Percentiles rank a stretch among this genome's conserved stretches.
Conservation (phyloP, 2,797 vertebrate species). For the Lerista edwardsae region DNA sequence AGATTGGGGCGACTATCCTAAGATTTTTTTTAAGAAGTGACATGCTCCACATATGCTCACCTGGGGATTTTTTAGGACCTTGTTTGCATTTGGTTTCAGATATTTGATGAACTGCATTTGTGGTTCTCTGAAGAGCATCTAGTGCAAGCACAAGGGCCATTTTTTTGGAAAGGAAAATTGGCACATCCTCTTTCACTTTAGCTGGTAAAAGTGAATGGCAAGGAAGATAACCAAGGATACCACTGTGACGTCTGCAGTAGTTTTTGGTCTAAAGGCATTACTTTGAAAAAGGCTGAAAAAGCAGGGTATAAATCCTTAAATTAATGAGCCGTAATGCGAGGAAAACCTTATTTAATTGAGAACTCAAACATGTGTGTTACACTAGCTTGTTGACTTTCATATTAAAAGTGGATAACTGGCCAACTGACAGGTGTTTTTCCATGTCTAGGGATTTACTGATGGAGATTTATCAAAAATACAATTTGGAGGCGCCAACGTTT, state of each 20-base stretch:
- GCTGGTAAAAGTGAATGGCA: neutral
- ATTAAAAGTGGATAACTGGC: conserved; percentile 35
- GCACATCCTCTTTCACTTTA: neutral
- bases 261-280: neutral
- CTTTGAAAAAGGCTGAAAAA: neutral
- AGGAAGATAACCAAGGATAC: neutral
- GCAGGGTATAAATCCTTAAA: conserved; percentile 17
- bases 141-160: neutral
- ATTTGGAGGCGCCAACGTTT: conserved; percentile 97
- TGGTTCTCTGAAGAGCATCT: too few species aligned
- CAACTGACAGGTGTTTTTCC: conserved; percentile 49
- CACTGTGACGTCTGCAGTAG: accelerated
- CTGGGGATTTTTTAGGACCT: too few species aligned
- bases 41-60: too few species aligned
- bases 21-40: too few species aligned
- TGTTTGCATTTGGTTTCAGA: too few species aligned
- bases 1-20: too few species aligned
- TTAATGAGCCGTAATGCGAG: conserved; percentile 1
- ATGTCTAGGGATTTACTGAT: conserved; percentile 93
- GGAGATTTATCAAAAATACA: conserved; percentile 98
- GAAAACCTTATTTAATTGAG: conserved; percentile 33
- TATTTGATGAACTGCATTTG: too few species aligned
- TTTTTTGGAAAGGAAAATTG: neutral
- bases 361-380: conserved; percentile 14
- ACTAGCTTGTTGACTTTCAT: neutral